Base-by-base conservation (phyloP, 2,797 vertebrate species). In the Syngnathus rostellatus region DNA sequence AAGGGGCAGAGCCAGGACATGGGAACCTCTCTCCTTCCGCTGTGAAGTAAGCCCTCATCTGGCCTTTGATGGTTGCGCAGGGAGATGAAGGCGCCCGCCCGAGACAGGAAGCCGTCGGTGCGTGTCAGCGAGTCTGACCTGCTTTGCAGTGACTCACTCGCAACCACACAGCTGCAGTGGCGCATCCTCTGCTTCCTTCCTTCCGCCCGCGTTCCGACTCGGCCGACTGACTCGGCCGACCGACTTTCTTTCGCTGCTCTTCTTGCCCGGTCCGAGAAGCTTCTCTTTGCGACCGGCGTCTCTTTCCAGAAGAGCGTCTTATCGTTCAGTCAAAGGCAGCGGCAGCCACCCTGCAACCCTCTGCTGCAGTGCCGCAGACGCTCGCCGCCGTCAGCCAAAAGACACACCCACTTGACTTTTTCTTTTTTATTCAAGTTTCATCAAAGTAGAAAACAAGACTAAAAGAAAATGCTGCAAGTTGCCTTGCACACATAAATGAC, bases 401-500 rank as follows among this genome's bases (percentile, higher is more conserved):
- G 31, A 31, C 31, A 31, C 31, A 31, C 31, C 31, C 31, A 4
- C 31, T 31, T 17, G 16, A 58, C 25, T 17, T n/a, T 39, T 14
- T 0, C 9, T 19, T n/a, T 59, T 38, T 58, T 39, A 58, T 58
- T 59, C 16, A 19, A 19, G 37, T 19, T 59, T 57, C 14, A 17
- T 14, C 25, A 57, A 57, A 9, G 21, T 57, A 37, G 11, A 57
- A 37, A 59, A 37, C 16, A 58, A 25, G 16, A 40, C 37, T 38
- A 7, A 59, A 59, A 19, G 17, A 57, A 59, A 59, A 37, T n/a
- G 57, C 57, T 59, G 57, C 57, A 39, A 9, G 57, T 38, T 39
- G 57, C 8, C 16, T 16, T 7, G 54, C 54, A 19, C 55, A 19
- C 37, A 40, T 4, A 5, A 14, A 31, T 62, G 4, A 25, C n/a